A percentile compares a stretch with the other conserved stretches of the same genome.
Conservation (phyloP, 2,888 invertebrate genomes). For the Lochmaea crataegi region DNA sequence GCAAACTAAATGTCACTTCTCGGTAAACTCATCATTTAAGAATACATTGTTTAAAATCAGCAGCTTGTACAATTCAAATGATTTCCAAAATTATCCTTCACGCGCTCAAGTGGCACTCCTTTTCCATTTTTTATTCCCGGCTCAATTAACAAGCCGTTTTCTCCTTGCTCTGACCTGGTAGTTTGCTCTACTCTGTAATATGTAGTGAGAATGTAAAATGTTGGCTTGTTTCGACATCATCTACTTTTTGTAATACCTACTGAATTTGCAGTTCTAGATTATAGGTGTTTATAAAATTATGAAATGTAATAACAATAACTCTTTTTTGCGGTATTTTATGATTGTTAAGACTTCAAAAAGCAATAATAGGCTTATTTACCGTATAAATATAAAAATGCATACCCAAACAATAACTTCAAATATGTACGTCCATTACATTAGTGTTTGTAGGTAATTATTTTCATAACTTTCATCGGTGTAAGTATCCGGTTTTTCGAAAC, state of each 20-base stretch:
- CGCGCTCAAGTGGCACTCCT: too few species aligned
- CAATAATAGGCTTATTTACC: not conserved
- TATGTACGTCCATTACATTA: slow-evolving; percentile 5
- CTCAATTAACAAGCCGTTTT: too few species aligned
- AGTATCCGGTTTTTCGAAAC: not conserved
- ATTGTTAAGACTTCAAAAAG: not conserved
- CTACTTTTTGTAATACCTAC: not conserved
- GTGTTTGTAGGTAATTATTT: not conserved
- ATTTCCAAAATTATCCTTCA: too few species aligned
- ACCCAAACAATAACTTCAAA: not conserved
- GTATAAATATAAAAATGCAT: not conserved
- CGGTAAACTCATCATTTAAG: too few species aligned
- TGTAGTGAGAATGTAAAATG: not conserved
- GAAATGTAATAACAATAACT: not conserved
- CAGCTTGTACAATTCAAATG: too few species aligned
- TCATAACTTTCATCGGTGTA: not conserved
- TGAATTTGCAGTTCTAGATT: not conserved
- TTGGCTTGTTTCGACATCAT: not conserved
- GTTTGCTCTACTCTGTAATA: not conserved
- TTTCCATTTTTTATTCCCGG: too few species aligned
- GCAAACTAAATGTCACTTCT: too few species aligned
- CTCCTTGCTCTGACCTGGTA: too few species aligned
- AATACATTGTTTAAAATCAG: too few species aligned
- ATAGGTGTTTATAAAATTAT: not conserved
- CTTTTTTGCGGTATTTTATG: not conserved